Percentiles rank a stretch among this genome's conserved stretches.
Conservation (phyloP, 2,797 vertebrate species). For the Coendou prehensilis region DNA sequence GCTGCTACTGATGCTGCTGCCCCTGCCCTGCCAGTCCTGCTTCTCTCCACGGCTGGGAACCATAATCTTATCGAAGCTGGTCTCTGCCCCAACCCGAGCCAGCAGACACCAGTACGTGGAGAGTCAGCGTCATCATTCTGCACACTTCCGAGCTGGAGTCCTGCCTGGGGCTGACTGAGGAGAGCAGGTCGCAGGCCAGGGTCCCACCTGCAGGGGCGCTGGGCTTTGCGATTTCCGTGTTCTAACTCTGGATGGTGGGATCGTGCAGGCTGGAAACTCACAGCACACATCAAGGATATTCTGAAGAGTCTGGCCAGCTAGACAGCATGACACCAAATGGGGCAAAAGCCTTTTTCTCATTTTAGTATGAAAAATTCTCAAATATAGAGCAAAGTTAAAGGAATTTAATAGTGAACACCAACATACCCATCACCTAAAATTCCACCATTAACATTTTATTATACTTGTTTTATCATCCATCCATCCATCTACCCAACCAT, state of each 20-base stretch:
- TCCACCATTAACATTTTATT: not conserved
- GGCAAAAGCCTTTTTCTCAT: not conserved
- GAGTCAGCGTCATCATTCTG: not conserved
- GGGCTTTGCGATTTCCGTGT: not conserved
- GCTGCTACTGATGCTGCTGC: too few relatives aligned
- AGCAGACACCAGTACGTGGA: not conserved
- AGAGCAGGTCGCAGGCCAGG: not conserved
- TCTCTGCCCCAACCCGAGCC: not conserved
- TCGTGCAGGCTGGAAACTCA: not conserved
- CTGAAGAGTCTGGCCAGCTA: not conserved
- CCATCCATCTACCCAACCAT: not conserved
- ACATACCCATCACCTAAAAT: not conserved
- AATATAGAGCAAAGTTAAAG: not conserved
- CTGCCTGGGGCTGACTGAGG: not conserved
- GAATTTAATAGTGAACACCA: not conserved
- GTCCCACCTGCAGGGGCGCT: not conserved
- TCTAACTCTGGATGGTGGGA: not conserved
- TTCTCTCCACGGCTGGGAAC: not conserved
- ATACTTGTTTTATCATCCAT: not conserved
- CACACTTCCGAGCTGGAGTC: not conserved
- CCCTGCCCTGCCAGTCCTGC: not conserved
- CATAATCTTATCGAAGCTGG: not conserved
- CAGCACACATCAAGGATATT: not conserved
- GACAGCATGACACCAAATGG: not conserved
- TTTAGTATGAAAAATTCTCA: conserved; percentile 18